Percentiles rank a stretch among this genome's conserved stretches.
Conservation (phyloP, 2,113 vertebrate genomes). For the Verasper variegatus region DNA sequence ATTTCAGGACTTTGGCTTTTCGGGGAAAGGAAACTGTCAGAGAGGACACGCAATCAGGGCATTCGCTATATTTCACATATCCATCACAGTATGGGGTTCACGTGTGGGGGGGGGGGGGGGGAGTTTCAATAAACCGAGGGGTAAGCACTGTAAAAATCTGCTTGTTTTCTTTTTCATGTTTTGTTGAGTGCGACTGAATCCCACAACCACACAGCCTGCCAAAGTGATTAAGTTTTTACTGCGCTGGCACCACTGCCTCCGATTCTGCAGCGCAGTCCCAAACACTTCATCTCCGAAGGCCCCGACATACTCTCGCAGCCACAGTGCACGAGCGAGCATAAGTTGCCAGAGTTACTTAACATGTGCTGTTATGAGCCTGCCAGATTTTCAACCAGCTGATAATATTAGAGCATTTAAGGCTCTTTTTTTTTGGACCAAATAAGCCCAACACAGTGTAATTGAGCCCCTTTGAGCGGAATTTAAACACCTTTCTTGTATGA, state of each 20-base stretch:
- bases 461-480: conserved; percentile 29
- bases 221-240: conserved; percentile 76
- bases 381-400: conserved; percentile 78
- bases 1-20: conserved; percentile 61
- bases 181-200: conserved; percentile 71
- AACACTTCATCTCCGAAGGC: conserved; percentile 74
- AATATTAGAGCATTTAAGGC: conserved; percentile 71
- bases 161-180: conserved; percentile 73
- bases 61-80: conserved; percentile 57
- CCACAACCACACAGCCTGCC: conserved; percentile 69
- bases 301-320: conserved; percentile 61
- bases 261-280: conserved; percentile 67
- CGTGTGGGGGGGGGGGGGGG: conserved; percentile 30
- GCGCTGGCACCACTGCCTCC: conserved; percentile 61
- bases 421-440: conserved; percentile 69
- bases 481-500: conserved; percentile 30
- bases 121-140: conserved; percentile 52
- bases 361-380: conserved; percentile 71
- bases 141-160: conserved; percentile 53
- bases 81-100: conserved; percentile 50
- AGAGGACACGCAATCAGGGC: conserved; percentile 34
- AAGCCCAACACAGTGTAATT: conserved; percentile 23
- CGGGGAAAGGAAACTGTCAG: conserved; percentile 52
- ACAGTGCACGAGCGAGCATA: conserved; percentile 60
- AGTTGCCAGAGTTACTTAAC: conserved; percentile 78